phyloP scores from a whole-genome alignment of 2,797 vertebrate genomes.

The Mycteria americana region DNA sequence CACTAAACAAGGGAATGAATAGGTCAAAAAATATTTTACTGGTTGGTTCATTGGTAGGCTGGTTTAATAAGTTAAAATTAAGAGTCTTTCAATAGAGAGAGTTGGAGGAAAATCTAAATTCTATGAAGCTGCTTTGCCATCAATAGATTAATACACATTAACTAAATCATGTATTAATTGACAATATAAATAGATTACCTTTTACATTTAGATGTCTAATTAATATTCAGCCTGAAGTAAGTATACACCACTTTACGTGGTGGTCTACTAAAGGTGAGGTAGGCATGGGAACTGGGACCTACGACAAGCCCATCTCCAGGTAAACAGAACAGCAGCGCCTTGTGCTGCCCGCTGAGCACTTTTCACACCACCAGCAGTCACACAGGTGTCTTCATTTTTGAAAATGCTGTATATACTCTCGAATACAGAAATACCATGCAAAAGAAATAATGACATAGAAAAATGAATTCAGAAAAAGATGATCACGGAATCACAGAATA shows the following conservation, averaged over 20 bases:
- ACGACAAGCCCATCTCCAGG: fast-evolving
- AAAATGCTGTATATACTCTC: not conserved
- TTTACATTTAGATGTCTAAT: not conserved
- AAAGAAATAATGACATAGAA: not conserved
- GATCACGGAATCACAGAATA: not conserved
- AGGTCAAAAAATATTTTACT: not conserved
- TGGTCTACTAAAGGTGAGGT: not conserved
- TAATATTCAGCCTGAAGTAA: not conserved
- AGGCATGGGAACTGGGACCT: not conserved
- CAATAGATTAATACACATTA: not conserved
- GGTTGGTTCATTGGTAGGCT: not conserved
- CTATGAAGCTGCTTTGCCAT: not conserved
- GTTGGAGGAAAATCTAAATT: not conserved
- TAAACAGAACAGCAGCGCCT: not conserved
- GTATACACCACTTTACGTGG: fast-evolving
- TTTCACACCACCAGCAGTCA: not conserved
- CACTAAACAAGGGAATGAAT: not conserved
- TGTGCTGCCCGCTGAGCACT: not conserved
- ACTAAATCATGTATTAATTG: not conserved
- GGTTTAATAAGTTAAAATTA: not conserved
- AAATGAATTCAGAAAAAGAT: not conserved
- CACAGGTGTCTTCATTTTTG: not conserved
- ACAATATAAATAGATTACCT: not conserved
- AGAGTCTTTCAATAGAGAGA: not conserved
- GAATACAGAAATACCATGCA: not conserved